Percentiles rank a stretch among this genome's conserved stretches.
phyloP scores from a whole-genome alignment of 2,888 invertebrate genomes.

The Callosobruchus maculatus region DNA sequence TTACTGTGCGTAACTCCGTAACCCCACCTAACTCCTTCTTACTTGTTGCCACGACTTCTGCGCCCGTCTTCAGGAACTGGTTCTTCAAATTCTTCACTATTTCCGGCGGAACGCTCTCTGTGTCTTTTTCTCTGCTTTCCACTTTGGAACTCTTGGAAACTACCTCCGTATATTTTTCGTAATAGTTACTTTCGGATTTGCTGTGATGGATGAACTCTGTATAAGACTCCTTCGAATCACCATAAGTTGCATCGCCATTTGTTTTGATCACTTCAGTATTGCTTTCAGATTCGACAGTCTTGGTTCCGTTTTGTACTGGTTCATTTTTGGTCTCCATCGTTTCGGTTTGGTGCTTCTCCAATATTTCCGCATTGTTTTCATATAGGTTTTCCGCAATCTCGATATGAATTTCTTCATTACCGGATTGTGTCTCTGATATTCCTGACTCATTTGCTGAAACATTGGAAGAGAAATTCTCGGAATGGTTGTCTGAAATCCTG shows the following conservation, averaged over 20 bases:
- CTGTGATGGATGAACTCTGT: slow-evolving; percentile 32
- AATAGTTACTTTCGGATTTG: slow-evolving; percentile 31
- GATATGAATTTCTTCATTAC: neutral
- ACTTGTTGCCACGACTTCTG: slow-evolving; percentile 28
- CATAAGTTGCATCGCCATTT: slow-evolving; percentile 1
- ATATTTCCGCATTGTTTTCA: neutral
- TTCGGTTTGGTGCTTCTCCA: slow-evolving; percentile 3
- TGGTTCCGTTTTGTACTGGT: slow-evolving; percentile 1
- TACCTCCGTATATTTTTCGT: slow-evolving; percentile 32
- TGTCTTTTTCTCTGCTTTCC: slow-evolving; percentile 33
- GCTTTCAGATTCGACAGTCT: slow-evolving; percentile 5
- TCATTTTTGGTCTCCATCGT: slow-evolving; percentile 5
- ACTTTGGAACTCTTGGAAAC: slow-evolving; percentile 25
- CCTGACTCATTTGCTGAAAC: neutral
- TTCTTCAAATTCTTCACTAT: slow-evolving; percentile 37
- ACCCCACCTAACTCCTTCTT: slow-evolving; percentile 30
- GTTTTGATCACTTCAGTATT: slow-evolving; percentile 9
- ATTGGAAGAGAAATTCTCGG: neutral
- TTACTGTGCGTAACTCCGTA: slow-evolving; percentile 35
- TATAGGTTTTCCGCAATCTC: neutral
- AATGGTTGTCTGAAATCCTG: neutral
- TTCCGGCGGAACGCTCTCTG: slow-evolving; percentile 33
- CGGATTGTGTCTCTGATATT: neutral
- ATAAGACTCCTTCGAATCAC: slow-evolving; percentile 23
- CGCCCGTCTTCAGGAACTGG: slow-evolving; percentile 35